phyloP scores from a whole-genome alignment of 2,113 vertebrate species.

The Progne subis region DNA sequence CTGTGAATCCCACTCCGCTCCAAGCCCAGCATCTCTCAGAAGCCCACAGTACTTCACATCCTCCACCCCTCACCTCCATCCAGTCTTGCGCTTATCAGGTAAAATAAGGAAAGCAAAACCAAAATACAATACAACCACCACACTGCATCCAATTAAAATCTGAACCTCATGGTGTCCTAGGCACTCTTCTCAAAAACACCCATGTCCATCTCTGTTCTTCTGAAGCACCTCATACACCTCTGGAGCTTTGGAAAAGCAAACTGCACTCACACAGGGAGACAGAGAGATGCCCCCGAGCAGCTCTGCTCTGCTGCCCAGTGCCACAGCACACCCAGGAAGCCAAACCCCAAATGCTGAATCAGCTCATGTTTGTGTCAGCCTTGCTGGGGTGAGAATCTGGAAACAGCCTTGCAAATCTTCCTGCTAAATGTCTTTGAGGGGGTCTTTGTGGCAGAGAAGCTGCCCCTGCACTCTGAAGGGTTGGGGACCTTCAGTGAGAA shows the following conservation, averaged over 20 bases:
- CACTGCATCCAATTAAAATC: rapidly evolving
- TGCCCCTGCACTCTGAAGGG: background rate
- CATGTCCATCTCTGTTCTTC: background rate
- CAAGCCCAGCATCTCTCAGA: background rate
- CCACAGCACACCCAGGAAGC: background rate
- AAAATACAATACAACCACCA: background rate
- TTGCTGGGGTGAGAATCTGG: rapidly evolving
- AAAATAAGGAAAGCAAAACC: background rate
- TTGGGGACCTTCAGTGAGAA: background rate
- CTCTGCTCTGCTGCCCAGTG: background rate
- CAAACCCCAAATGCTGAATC: background rate
- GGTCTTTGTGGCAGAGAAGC: background rate
- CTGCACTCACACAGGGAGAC: rapidly evolving
- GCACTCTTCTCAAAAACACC: rapidly evolving
- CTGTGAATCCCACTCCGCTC: background rate
- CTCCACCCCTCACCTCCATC: rapidly evolving
- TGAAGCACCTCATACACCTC: background rate
- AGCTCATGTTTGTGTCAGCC: background rate
- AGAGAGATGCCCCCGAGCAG: background rate
- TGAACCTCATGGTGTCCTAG: rapidly evolving
- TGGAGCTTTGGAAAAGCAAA: background rate
- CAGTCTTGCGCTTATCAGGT: background rate
- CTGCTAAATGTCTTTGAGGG: background rate
- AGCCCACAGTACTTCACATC: background rate
- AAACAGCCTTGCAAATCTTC: background rate